Conservation (phyloP, 1,140 invertebrate species). For the Hetaerina americana region DNA sequence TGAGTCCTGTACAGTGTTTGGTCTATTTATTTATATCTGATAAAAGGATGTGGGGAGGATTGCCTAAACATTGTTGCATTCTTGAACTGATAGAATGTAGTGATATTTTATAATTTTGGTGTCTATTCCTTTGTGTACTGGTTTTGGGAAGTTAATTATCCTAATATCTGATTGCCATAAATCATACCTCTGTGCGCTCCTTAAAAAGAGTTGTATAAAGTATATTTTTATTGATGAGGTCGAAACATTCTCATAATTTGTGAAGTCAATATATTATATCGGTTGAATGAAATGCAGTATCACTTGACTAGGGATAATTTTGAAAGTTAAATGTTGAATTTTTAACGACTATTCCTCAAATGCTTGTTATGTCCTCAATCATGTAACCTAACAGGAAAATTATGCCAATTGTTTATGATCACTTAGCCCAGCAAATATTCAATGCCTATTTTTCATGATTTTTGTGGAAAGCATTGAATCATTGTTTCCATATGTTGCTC, state of each 20-base stretch:
- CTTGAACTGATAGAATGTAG: background rate
- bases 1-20: background rate
- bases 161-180: background rate
- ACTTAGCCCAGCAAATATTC: background rate
- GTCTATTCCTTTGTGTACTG: background rate
- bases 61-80: background rate
- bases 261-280: background rate
- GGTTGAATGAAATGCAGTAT: background rate
- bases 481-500: too few relatives aligned
- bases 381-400: background rate
- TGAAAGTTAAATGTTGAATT: background rate
- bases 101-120: background rate
- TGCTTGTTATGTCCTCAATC: background rate
- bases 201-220: background rate
- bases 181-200: background rate
- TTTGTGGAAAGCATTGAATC: too few relatives aligned
- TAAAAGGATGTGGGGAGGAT: background rate
- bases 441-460: background rate
- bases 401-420: too few relatives aligned
- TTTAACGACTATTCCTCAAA: background rate
- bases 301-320: background rate
- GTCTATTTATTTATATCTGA: background rate
- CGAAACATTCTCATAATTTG: background rate
- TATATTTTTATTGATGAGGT: background rate
- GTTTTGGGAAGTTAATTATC: background rate